A percentile compares a stretch with the other conserved stretches of the same genome.
Evolutionary conservation across 1,140 invertebrate species (phyloP).

Genomic region (Drosophila lowei): DNA sequence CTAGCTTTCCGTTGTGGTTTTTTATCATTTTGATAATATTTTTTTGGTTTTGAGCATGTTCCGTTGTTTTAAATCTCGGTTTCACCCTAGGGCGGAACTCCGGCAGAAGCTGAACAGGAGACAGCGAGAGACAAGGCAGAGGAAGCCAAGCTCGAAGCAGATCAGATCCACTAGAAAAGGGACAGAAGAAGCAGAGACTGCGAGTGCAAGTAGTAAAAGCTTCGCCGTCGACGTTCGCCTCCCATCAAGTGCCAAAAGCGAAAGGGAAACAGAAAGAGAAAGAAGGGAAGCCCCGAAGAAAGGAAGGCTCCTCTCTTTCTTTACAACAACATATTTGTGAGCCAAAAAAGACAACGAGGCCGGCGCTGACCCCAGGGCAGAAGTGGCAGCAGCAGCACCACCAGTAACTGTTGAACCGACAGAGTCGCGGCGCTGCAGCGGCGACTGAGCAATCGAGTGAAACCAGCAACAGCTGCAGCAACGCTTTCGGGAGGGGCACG

Average conservation of each 20-base stretch:
- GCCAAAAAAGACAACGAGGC: conserved; percentile 44
- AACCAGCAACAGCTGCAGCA: conserved; percentile 43
- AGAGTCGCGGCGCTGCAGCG: conserved; percentile 14
- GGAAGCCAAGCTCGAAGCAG: neutral
- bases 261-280: no score
- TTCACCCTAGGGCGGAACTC: conserved; percentile 49
- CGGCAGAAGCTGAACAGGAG: neutral
- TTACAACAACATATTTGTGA: conserved; percentile 6
- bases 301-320: no score
- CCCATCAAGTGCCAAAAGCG: no score
- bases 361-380: conserved; percentile 9
- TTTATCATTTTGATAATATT: no score
- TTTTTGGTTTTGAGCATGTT: neutral
- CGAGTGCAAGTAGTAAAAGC: neutral
- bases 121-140: no score
- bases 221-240: neutral
- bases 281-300: no score
- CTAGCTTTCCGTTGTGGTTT: no score
- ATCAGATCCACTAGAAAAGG: neutral
- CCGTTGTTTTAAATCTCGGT: conserved; percentile 65
- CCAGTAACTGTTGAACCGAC: conserved; percentile 10
- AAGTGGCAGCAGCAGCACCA: conserved; percentile 27
- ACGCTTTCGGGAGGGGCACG: conserved; percentile 31
- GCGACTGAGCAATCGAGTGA: conserved; percentile 42
- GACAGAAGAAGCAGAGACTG: neutral